Conservation (phyloP, 1,140 invertebrate genomes). For the Dermatophagoides farinae region DNA sequence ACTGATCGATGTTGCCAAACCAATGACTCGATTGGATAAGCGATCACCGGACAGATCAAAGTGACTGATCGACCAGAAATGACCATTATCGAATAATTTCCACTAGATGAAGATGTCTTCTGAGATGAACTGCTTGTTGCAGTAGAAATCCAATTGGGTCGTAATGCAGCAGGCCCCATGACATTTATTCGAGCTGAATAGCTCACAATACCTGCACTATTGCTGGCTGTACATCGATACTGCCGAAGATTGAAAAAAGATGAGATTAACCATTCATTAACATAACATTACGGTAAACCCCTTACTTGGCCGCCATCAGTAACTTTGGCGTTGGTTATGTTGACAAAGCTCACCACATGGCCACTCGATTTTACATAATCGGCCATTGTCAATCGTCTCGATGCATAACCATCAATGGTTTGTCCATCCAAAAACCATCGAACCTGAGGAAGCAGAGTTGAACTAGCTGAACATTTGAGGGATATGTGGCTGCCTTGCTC, state of each 20-base stretch:
- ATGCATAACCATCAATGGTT: not conserved
- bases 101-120: not conserved
- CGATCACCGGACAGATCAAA: constrained; percentile 23
- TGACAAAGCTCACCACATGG: constrained; percentile 80
- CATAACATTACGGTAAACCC: too few relatives aligned
- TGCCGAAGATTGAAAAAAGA: not conserved
- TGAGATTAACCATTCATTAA: too few relatives aligned
- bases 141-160: not conserved
- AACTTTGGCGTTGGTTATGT: constrained; percentile 39
- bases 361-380: constrained; percentile 76
- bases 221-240: constrained; percentile 19
- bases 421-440: constrained; percentile 72
- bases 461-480: constrained; percentile 51
- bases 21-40: constrained; percentile 24
- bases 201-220: constrained; percentile 18
- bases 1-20: constrained; percentile 32
- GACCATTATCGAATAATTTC: constrained; percentile 22
- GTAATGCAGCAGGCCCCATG: not conserved
- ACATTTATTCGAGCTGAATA: constrained; percentile 5
- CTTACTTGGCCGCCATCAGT: constrained; percentile 7
- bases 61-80: constrained; percentile 27
- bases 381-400: constrained; percentile 34
- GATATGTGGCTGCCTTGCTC: constrained; percentile 58
- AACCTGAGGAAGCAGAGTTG: constrained; percentile 81
- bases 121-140: not conserved